Base-by-base conservation (phyloP, 1,140 invertebrate species). In the Platyscapa corneri region DNA sequence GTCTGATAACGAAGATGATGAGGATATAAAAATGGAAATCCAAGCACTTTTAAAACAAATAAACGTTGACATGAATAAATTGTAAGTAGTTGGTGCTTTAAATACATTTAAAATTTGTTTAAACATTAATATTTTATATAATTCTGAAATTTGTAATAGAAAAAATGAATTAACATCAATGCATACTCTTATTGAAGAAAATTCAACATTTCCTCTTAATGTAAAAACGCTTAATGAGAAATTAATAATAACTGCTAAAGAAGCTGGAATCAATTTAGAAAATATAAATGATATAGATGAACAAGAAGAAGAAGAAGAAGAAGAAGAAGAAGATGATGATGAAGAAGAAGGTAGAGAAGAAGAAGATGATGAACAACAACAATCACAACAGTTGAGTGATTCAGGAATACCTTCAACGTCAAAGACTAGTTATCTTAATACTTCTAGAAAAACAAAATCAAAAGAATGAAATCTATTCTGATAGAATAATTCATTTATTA, bases 141-240 rank as follows among this genome's bases (percentile, higher is more conserved):
- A 64, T 60, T 60, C 60, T 7, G 27, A 46, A 46, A 18, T 60
- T 80, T 49, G 10, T 77, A 84, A 34, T 72, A 92, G 90, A 87
- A 89, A 89, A 34, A 77, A 82, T 34, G 90, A 93, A 85, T 60
- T 92, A 23, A 49, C 87, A 1, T 34, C 83, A 30, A 87, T 93
- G n/a, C 89, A 91, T 65, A 86, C 82, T 49, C 53, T 92, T 27
- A 56, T 88, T 42, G 85, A 89, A 64, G 79, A 88, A 12, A 78
- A 90, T n/a, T 91, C 78, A 37, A 37, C 42, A 30, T 32, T 82
- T 12, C 82, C 74, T n/a, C 83, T 39, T 12, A 86, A 88, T 18
- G 60, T 90, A 10, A 84, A 75, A 16, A 76, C 88, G 64, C 87
- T 90, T 12, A 90, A 89, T 83, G n/a, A 88, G 27, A 85, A 30